A percentile compares a stretch with the other conserved stretches of the same genome.
Evolutionary conservation across 2,113 vertebrate species (phyloP).

Genomic region (Vidua chalybeata): DNA sequence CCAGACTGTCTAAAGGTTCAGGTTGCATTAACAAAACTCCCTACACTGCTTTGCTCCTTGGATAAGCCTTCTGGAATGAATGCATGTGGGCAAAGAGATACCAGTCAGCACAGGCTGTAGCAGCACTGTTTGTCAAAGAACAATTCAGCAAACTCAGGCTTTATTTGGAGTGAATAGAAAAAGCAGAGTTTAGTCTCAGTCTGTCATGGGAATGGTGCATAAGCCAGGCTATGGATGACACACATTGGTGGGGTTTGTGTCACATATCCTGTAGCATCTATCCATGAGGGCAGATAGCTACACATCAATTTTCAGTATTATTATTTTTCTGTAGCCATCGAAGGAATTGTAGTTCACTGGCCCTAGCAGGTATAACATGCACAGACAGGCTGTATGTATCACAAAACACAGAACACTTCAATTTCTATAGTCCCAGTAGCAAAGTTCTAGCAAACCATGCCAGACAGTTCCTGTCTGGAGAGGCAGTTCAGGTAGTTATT

Average conservation of each 20-base stretch:
- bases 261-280: neutral
- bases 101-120: neutral
- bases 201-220: rapidly evolving
- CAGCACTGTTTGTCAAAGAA: neutral
- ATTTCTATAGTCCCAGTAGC: neutral
- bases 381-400: neutral
- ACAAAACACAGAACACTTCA: neutral
- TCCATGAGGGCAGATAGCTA: neutral
- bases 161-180: neutral
- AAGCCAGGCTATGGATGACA: neutral
- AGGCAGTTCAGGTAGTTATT: constrained; percentile 26
- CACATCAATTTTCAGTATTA: neutral
- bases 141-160: neutral
- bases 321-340: neutral
- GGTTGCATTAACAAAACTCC: neutral
- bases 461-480: neutral
- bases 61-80: neutral
- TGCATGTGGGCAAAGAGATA: neutral
- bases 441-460: neutral
- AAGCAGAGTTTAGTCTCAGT: neutral
- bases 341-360: neutral
- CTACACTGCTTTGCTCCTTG: neutral
- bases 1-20: neutral
- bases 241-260: rapidly evolving
- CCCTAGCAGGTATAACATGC: neutral